Conservation (phyloP, 2,797 vertebrate species). For the Caiman crocodilus region DNA sequence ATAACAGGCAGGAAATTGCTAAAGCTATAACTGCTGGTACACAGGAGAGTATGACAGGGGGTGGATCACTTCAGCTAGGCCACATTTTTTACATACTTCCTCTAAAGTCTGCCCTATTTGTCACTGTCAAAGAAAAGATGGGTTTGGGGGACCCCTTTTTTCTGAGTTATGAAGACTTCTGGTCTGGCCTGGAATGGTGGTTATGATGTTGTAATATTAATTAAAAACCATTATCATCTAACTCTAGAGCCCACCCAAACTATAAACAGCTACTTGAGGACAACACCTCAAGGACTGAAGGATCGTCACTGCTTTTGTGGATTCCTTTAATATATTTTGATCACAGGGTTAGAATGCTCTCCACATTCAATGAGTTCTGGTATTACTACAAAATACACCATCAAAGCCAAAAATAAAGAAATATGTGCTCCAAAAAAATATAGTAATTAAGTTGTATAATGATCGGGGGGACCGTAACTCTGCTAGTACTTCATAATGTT, state of each 20-base stretch:
- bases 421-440: not conserved
- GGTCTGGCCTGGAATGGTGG: too few relatives aligned
- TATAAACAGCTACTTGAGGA: not conserved
- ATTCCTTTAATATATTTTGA: not conserved
- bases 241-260: not conserved
- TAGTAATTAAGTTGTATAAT: not conserved
- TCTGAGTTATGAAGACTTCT: too few relatives aligned
- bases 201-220: too few relatives aligned
- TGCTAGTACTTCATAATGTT: constrained; percentile 13
- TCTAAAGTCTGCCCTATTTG: too few relatives aligned
- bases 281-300: not conserved
- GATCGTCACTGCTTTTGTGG: not conserved
- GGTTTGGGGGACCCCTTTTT: too few relatives aligned
- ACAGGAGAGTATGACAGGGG: too few relatives aligned
- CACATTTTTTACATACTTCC: too few relatives aligned
- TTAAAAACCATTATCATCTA: not conserved
- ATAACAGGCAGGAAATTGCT: too few relatives aligned
- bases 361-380: not conserved
- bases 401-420: not conserved
- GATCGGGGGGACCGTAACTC: not conserved
- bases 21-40: too few relatives aligned
- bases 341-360: not conserved
- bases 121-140: too few relatives aligned
- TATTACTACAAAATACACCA: not conserved
- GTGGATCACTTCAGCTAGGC: too few relatives aligned